A percentile compares a stretch with the other conserved stretches of the same genome.
Evolutionary conservation across 2,113 vertebrate species (phyloP).

Genomic region (Bufo bufo): DNA sequence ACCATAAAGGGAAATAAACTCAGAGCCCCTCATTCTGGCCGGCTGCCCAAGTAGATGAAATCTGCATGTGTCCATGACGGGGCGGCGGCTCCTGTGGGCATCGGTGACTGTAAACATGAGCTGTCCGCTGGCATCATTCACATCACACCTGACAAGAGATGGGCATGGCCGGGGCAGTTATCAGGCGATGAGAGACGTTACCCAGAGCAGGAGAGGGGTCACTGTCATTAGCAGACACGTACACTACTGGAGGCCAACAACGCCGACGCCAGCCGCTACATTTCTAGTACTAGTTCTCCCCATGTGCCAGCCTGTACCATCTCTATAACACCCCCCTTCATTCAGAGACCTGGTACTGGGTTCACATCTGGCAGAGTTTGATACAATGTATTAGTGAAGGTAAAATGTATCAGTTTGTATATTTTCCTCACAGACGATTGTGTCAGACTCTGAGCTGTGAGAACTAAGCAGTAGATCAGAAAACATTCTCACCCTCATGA

Average conservation of each 20-base stretch:
- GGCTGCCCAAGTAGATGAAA: neutral
- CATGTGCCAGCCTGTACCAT: neutral
- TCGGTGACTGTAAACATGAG: neutral
- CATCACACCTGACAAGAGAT: constrained; percentile 2
- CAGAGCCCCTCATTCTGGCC: neutral
- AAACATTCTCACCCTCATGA: too few relatives aligned
- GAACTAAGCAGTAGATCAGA: too few relatives aligned
- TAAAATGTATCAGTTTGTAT: too few relatives aligned
- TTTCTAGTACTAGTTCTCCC: too few relatives aligned
- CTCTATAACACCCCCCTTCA: too few relatives aligned
- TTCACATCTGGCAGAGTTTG: too few relatives aligned
- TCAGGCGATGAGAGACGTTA: neutral
- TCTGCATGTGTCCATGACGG: neutral
- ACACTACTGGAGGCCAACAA: neutral
- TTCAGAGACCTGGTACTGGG: too few relatives aligned
- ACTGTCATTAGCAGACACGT: too few relatives aligned
- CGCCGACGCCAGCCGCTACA: too few relatives aligned
- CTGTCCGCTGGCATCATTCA: neutral
- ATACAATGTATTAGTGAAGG: too few relatives aligned
- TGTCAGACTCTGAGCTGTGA: too few relatives aligned
- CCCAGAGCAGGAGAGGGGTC: neutral
- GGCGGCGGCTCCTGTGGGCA: neutral
- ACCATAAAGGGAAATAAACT: neutral
- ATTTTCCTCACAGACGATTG: too few relatives aligned
- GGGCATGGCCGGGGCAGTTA: neutral